Percentiles rank a stretch among this genome's conserved stretches.
Evolutionary conservation across 2,888 invertebrate species (phyloP).

Genomic region (Oscheius myriophilus): DNA sequence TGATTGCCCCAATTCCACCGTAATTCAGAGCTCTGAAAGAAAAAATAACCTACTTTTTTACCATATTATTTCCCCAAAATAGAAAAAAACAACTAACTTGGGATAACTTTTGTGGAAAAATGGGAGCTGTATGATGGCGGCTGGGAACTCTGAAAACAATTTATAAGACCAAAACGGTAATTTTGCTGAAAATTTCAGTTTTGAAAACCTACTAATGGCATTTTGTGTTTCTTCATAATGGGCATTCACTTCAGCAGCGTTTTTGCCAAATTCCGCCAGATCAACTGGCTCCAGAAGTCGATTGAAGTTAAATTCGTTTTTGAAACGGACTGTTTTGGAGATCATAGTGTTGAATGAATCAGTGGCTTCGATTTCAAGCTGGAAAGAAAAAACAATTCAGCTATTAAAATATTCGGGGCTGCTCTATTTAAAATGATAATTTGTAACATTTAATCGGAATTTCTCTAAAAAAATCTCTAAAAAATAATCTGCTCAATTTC

Average conservation of each 20-base stretch:
- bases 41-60: conserved; percentile 74
- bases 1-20: conserved; percentile 72
- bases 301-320: conserved; percentile 47
- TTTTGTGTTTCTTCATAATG: conserved; percentile 75
- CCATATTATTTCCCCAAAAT: too few relatives aligned
- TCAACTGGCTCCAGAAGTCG: conserved; percentile 58
- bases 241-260: conserved; percentile 73
- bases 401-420: too few relatives aligned
- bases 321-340: conserved; percentile 78
- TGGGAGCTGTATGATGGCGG: conserved; percentile 5
- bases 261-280: conserved; percentile 65
- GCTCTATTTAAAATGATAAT: too few relatives aligned
- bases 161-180: too few relatives aligned
- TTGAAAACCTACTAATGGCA: conserved; percentile 71
- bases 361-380: conserved; percentile 79
- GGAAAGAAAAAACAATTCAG: too few relatives aligned
- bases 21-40: conserved; percentile 80
- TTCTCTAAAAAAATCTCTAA: too few relatives aligned
- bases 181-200: too few relatives aligned
- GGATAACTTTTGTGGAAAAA: conserved; percentile 7
- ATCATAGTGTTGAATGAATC: conserved; percentile 88
- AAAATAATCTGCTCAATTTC: too few relatives aligned
- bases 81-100: not conserved
- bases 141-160: conserved; percentile 10
- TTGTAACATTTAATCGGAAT: too few relatives aligned